These are phyloP conservation scores for Sinocyclocheilus maitianheensis DNA, from an alignment of 2,113 vertebrate species.

Conservation along the genomic window DNA sequence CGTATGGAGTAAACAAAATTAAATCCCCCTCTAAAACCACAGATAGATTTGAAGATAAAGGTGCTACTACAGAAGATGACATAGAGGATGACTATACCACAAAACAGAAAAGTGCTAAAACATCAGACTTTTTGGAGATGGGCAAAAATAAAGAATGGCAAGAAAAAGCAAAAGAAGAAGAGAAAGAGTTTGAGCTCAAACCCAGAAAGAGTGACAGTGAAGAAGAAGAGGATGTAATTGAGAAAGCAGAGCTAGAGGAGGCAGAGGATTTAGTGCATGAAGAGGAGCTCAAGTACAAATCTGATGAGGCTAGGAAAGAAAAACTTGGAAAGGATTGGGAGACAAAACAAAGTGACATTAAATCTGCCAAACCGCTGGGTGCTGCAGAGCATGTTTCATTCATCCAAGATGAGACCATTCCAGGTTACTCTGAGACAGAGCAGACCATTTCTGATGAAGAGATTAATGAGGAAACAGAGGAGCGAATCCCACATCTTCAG, in stretches of 20 bases:
- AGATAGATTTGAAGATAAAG: conserved; percentile 66
- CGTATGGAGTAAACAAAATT: conserved; percentile 54
- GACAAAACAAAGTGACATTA: conserved; percentile 60
- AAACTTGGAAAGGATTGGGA: conserved; percentile 69
- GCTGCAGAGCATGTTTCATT: conserved; percentile 87
- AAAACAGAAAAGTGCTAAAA: conserved; percentile 41
- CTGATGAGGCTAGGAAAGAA: conserved; percentile 70
- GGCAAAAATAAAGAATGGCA: conserved; percentile 62
- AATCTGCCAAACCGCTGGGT: conserved; percentile 56
- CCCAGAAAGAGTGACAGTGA: conserved; percentile 80
- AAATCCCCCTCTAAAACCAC: conserved; percentile 54
- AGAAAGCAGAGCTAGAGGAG: conserved; percentile 92
- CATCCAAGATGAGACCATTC: conserved; percentile 97
- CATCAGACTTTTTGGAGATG: conserved; percentile 34
- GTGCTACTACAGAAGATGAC: conserved; percentile 57
- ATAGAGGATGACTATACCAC: conserved; percentile 61
- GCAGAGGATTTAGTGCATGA: conserved; percentile 78
- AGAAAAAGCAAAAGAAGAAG: conserved; percentile 71
- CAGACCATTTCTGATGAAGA: conserved; percentile 98
- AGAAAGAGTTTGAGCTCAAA: conserved; percentile 67
- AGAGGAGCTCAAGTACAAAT: conserved; percentile 69
- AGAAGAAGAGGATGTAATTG: conserved; percentile 84
- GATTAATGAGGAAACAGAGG: conserved; percentile 92
- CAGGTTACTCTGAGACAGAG: conserved; percentile 95
- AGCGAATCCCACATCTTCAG: conserved; percentile 84